These are phyloP conservation scores for Poecile atricapillus DNA, from an alignment of 2,113 vertebrate species.

Conservation along the genomic window DNA sequence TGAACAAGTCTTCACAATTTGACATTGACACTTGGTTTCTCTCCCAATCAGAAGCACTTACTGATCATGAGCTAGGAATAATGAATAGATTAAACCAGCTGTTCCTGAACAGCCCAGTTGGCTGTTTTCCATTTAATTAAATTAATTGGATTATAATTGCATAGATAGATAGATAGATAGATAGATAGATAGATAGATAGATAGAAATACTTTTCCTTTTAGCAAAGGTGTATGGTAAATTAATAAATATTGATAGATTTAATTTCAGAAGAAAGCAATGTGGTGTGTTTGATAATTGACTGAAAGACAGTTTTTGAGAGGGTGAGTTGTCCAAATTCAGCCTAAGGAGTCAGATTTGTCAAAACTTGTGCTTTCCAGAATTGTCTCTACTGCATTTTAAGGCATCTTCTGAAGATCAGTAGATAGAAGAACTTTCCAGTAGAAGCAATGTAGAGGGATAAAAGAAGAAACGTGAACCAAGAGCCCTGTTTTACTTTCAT, in stretches of 20 bases:
- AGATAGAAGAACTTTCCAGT: not conserved
- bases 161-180: not conserved
- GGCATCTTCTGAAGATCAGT: not conserved
- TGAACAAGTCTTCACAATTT: slow-evolving; percentile 32
- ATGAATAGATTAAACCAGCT: slow-evolving; percentile 16
- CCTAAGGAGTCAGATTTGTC: not conserved
- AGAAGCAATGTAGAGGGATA: not conserved
- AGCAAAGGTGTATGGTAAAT: not conserved
- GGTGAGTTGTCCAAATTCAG: not conserved
- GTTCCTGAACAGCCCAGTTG: not conserved
- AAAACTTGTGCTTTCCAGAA: not conserved
- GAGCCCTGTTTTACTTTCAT: not conserved
- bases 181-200: not conserved
- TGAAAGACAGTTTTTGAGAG: not conserved
- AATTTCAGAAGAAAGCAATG: not conserved
- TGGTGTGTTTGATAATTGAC: not conserved
- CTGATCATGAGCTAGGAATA: slow-evolving; percentile 9
- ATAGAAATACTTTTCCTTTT: not conserved
- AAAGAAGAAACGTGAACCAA: not conserved
- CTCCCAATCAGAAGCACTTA: not conserved
- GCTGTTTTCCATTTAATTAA: not conserved
- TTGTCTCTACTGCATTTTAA: not conserved
- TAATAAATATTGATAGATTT: not conserved
- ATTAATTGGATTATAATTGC: not conserved
- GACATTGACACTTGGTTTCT: slow-evolving; percentile 8